These are phyloP conservation scores for Pharmacophagus antenor DNA, from an alignment of 2,888 invertebrate genomes.

Conservation along the genomic window DNA sequence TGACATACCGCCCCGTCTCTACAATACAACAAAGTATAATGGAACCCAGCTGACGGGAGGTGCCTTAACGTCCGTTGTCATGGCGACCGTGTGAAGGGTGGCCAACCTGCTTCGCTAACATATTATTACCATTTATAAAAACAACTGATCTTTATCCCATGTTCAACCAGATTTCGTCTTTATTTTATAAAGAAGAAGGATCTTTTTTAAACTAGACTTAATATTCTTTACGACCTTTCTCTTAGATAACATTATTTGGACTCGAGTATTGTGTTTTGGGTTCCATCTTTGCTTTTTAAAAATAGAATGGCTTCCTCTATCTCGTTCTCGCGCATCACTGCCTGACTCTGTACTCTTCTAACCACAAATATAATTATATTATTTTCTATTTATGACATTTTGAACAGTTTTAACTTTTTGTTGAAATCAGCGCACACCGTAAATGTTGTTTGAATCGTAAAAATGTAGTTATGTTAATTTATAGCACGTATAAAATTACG, in stretches of 20 bases:
- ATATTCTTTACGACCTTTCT: conserved; percentile 57
- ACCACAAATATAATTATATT: conserved; percentile 71
- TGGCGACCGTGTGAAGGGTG: conserved; percentile 75
- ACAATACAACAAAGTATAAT: conserved; percentile 70
- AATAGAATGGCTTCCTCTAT: conserved; percentile 66
- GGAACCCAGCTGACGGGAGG: conserved; percentile 80
- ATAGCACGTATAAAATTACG: conserved; percentile 63
- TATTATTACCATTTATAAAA: conserved; percentile 60
- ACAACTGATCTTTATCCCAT: conserved; percentile 51
- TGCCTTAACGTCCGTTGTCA: conserved; percentile 72
- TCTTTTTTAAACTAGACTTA: conserved; percentile 56
- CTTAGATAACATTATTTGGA: conserved; percentile 56
- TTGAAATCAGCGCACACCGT: conserved; percentile 70
- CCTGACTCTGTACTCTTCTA: conserved; percentile 42
- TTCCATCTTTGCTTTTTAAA: conserved; percentile 81
- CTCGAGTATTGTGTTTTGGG: conserved; percentile 75
- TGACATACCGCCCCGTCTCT: conserved; percentile 59
- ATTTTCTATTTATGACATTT: conserved; percentile 74
- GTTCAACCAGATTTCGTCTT: conserved; percentile 60
- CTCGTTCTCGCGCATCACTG: conserved; percentile 50
- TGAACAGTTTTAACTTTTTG: conserved; percentile 75
- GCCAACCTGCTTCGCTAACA: conserved; percentile 73
- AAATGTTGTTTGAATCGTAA: conserved; percentile 73
- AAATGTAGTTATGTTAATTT: conserved; percentile 75
- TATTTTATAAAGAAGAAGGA: conserved; percentile 57